These are phyloP conservation scores for Cuniculus paca DNA, from an alignment of 2,797 vertebrate species.

Conservation along the genomic window DNA sequence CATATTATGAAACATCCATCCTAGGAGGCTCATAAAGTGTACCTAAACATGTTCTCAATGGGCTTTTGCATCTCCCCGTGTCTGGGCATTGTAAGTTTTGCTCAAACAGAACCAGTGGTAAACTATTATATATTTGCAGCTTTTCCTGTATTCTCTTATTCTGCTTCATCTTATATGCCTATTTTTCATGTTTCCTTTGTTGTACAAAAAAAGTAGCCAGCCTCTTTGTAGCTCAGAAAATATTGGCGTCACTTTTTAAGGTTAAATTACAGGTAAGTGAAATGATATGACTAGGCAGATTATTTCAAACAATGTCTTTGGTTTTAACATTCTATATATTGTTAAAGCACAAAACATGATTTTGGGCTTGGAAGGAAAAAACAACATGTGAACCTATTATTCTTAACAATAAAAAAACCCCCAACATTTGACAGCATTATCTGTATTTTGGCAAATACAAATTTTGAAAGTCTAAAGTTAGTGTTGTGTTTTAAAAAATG, in stretches of 20 bases:
- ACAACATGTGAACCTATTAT: not conserved
- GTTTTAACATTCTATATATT: conserved; percentile 8
- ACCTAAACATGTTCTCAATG: conserved; percentile 30
- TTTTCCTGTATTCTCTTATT: not conserved
- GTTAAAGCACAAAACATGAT: conserved; percentile 49
- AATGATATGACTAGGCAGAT: not conserved
- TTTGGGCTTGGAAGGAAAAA: not conserved
- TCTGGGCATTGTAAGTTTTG: not conserved
- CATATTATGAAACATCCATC: conserved; percentile 20
- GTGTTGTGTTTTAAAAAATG: not conserved
- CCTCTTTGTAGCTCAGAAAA: conserved; percentile 14
- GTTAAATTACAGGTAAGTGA: not conserved
- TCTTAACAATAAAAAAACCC: conserved; percentile 37
- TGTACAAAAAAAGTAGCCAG: conserved; percentile 25
- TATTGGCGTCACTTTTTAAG: conserved; percentile 23
- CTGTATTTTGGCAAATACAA: conserved; percentile 39
- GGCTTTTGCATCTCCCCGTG: not conserved
- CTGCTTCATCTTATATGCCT: not conserved
- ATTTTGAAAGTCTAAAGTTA: conserved; percentile 30
- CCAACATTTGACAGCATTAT: not conserved
- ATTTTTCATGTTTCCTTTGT: conserved; percentile 11
- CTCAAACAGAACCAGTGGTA: not conserved
- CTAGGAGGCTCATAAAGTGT: not conserved
- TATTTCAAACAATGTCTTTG: not conserved
- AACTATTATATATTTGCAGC: not conserved